Conservation (phyloP, 2,113 vertebrate genomes). For the Balaenoptera acutorostrata region DNA sequence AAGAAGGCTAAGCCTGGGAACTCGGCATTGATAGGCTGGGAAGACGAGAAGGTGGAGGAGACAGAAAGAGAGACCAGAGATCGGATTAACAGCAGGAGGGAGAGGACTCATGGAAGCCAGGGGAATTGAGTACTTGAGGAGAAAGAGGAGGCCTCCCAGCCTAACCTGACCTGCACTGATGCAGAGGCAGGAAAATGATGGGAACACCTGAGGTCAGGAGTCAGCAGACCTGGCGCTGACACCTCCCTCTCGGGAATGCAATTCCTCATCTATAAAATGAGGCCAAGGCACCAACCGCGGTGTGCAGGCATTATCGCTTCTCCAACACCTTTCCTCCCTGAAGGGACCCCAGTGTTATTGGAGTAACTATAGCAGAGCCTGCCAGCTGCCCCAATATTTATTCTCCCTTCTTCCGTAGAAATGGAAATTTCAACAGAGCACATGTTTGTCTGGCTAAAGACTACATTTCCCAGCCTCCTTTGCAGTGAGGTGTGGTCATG, state of each 20-base stretch:
- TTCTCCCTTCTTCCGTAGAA: background rate
- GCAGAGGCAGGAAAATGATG: background rate
- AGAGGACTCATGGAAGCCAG: background rate
- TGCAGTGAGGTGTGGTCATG: background rate
- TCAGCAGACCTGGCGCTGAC: background rate
- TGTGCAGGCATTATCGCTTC: background rate
- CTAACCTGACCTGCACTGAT: background rate
- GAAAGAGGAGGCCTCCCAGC: background rate
- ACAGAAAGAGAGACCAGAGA: background rate
- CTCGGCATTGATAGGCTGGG: rapidly evolving
- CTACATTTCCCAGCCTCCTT: background rate
- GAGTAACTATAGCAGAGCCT: background rate
- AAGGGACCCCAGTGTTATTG: background rate
- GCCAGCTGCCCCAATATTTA: background rate
- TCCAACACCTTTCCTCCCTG: background rate
- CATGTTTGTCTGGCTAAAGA: background rate
- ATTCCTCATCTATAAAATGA: background rate
- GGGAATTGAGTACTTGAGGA: background rate
- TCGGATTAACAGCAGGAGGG: background rate
- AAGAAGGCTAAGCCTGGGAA: background rate
- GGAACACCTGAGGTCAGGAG: background rate
- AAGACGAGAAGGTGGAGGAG: background rate
- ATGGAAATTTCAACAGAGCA: background rate
- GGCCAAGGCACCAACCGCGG: background rate
- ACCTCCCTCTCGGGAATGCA: background rate